Evolutionary conservation across 2,797 vertebrate genomes (phyloP).

Genomic region (Kryptolebias ocellatus): DNA sequence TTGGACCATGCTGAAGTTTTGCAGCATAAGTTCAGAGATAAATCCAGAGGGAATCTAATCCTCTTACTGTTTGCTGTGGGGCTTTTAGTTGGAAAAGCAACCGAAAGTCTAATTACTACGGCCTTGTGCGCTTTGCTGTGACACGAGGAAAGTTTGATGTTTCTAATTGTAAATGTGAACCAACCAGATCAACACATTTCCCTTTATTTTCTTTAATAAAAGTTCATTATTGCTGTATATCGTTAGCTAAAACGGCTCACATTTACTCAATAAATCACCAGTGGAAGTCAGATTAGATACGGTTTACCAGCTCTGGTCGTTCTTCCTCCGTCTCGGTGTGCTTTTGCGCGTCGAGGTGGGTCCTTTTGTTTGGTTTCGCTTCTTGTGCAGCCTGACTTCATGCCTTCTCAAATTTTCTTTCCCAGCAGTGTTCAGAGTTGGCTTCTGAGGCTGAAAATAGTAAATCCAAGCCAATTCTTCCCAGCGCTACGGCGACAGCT

Average conservation of each 20-base stretch:
- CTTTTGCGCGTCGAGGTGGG: neutral
- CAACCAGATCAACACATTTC: no score
- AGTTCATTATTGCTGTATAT: neutral
- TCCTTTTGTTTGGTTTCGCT: neutral
- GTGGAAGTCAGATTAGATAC: neutral
- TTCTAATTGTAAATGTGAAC: neutral
- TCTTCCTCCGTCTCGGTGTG: neutral
- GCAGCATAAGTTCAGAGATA: slow-evolving; percentile 3
- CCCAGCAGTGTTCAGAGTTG: neutral
- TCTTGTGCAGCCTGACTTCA: slow-evolving; percentile 21
- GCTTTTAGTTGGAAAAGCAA: slow-evolving; percentile 8
- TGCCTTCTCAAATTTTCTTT: slow-evolving; percentile 14
- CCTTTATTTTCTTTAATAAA: no score
- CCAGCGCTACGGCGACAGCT: slow-evolving; percentile 43
- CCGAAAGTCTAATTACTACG: neutral
- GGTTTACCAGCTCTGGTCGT: no score
- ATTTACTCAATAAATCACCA: slow-evolving; percentile 2
- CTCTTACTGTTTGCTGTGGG: slow-evolving; percentile 3
- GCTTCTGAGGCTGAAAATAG: slow-evolving; percentile 39
- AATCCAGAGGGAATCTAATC: slow-evolving; percentile 1
- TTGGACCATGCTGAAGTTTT: neutral
- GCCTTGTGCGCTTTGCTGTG: neutral
- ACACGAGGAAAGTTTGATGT: neutral
- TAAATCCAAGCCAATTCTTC: slow-evolving; percentile 27
- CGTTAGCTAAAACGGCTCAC: neutral